Conservation (phyloP, 2,113 vertebrate genomes). For the Buteo buteo region DNA sequence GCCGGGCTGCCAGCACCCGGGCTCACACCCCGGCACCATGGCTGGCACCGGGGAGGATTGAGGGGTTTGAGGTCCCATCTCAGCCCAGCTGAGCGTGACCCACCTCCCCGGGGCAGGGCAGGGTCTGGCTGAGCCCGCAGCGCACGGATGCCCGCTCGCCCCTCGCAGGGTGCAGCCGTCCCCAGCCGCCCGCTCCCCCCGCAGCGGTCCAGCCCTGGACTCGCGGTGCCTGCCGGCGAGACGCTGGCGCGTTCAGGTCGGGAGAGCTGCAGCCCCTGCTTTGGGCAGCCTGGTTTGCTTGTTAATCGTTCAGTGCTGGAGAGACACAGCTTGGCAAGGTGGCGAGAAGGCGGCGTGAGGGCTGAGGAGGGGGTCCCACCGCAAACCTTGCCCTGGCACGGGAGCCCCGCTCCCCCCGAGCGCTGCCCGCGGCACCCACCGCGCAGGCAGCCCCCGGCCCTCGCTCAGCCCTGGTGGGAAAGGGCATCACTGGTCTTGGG, state of each 20-base stretch:
- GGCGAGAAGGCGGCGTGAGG: too few relatives aligned
- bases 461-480: too few relatives aligned
- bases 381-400: not conserved
- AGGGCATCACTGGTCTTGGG: not conserved
- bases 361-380: not conserved
- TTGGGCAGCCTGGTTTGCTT: not conserved
- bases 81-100: not conserved
- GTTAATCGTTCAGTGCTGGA: not conserved
- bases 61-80: not conserved
- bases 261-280: not conserved
- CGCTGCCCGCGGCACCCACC: not conserved
- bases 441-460: not conserved
- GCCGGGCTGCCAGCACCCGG: rapidly evolving
- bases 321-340: not conserved
- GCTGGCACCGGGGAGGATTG: rapidly evolving
- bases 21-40: rapidly evolving
- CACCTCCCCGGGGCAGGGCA: not conserved
- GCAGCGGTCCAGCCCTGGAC: not conserved
- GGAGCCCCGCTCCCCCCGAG: not conserved
- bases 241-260: not conserved
- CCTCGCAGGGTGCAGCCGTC: not conserved
- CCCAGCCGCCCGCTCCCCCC: not conserved
- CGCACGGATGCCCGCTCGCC: not conserved
- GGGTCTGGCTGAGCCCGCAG: not conserved
- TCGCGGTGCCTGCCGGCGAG: not conserved